Base-by-base conservation (phyloP, 1,140 invertebrate species). In the Micrasema minimum region DNA sequence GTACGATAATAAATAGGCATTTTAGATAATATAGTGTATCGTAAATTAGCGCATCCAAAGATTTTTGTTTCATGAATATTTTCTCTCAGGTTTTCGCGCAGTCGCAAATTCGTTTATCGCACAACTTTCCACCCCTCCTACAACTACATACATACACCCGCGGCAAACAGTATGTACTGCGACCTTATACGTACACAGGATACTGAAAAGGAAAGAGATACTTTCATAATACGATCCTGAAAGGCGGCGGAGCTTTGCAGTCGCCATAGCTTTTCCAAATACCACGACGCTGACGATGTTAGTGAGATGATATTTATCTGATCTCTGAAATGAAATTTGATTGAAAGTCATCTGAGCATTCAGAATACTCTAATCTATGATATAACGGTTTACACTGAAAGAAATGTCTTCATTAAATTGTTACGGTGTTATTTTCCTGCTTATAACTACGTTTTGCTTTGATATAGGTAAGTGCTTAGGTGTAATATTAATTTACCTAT, bases 51-150 rank as follows among this genome's bases (percentile, higher is more conserved):
- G 26, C 26, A 31, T 31, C 26, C 26, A 7, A 31, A 31, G 26
- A 2, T 31, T 4, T 31, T 31, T 31, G 26, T 31, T 31, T 31
- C 26, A 31, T 31, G 26, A 31, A 31, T 10, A 48, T 48, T 48
- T 48, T 20, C 2, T 48, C 26, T 55, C 51, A 14, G 12, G 35
- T 38, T 23, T 59, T 23, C 55, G 55, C 55, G 55, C 55, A 59
- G 55, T 41, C 55, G 55, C 55, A 59, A 59, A 38, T 38, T 59
- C 55, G 55, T 59, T 22, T 0, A 20, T 20, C 16, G 18, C 55
- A 2, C 22, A 18, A 35, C 26, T 26, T 11, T 18, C 55, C 31
- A 18, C 16, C 14, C 14, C n/a, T 6, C 4, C 3, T 41, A 38
- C 55, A 59, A 14, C 14, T 41, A 16, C 37, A 3, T 11, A 35